Evolutionary conservation across 1,140 invertebrate species (phyloP).

Genomic region (Drosophila arizonae): DNA sequence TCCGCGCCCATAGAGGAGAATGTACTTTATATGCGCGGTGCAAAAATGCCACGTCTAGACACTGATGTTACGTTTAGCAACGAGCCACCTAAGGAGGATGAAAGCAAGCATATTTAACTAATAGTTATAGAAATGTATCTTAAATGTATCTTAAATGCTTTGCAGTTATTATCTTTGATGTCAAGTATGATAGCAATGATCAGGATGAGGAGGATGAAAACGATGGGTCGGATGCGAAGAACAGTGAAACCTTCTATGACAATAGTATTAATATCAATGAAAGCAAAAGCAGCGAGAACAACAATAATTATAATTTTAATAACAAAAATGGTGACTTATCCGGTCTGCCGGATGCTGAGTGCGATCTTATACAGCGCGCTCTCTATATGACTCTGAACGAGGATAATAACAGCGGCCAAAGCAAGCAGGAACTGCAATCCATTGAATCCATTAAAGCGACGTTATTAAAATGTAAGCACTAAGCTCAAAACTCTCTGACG

Average conservation of each 20-base stretch:
- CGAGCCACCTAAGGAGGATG: constrained; percentile 62
- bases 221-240: constrained; percentile 71
- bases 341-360: constrained; percentile 49
- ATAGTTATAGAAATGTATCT: neutral
- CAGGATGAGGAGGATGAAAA: constrained; percentile 70
- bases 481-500: neutral
- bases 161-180: constrained; percentile 68
- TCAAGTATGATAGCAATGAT: constrained; percentile 70
- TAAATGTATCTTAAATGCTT: neutral
- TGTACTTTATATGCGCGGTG: constrained; percentile 67
- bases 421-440: constrained; percentile 17
- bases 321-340: constrained; percentile 63
- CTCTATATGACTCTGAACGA: constrained; percentile 68
- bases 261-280: constrained; percentile 66
- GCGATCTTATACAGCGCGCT: constrained; percentile 68
- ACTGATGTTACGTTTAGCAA: constrained; percentile 27
- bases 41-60: constrained; percentile 63
- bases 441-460: constrained; percentile 44
- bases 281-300: constrained; percentile 51
- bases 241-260: constrained; percentile 72
- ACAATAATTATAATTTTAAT: constrained; percentile 72
- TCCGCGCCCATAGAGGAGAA: constrained; percentile 67
- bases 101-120: constrained; percentile 25
- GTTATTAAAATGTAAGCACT: constrained; percentile 35
- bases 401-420: constrained; percentile 21